phyloP scores from a whole-genome alignment of 2,888 invertebrate genomes.

The Ophion costatus region DNA sequence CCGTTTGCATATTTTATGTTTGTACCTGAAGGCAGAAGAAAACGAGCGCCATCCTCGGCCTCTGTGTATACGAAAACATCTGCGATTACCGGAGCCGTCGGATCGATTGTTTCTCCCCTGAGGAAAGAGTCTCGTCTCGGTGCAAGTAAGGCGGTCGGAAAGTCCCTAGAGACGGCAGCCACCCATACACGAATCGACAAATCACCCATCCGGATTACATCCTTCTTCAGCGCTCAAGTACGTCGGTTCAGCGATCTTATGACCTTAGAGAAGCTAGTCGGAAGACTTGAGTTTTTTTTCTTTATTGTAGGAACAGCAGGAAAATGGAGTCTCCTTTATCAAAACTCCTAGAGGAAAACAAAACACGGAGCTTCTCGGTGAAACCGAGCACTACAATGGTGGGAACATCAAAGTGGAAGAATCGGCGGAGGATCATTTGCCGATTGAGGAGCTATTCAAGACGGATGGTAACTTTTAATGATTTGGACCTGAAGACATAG shows the following conservation, averaged over 20 bases:
- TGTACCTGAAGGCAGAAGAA: slow-evolving; percentile 63
- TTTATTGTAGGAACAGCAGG: slow-evolving; percentile 13
- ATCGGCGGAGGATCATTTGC: slow-evolving; percentile 58
- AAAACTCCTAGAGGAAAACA: slow-evolving; percentile 44
- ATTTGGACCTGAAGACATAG: not conserved
- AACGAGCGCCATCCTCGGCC: slow-evolving; percentile 62
- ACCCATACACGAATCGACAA: slow-evolving; percentile 44
- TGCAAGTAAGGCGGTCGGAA: slow-evolving; percentile 2
- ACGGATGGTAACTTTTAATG: slow-evolving; percentile 71
- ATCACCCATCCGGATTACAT: slow-evolving; percentile 62
- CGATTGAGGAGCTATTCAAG: slow-evolving; percentile 71
- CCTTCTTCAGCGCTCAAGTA: slow-evolving; percentile 63
- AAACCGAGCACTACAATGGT: slow-evolving; percentile 36
- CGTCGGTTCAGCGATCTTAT: not conserved
- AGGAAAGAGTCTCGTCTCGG: slow-evolving; percentile 67
- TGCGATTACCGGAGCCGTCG: slow-evolving; percentile 44
- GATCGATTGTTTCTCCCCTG: slow-evolving; percentile 55
- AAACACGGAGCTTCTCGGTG: slow-evolving; percentile 40
- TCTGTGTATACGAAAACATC: slow-evolving; percentile 53
- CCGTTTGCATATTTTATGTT: not conserved
- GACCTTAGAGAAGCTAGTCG: too few species aligned
- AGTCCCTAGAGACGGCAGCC: slow-evolving; percentile 23
- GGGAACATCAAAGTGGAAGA: slow-evolving; percentile 57
- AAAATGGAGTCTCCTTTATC: slow-evolving; percentile 50
- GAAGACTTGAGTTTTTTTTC: not conserved